Conservation (phyloP, 2,888 invertebrate genomes). For the Lasioglossum zephyrum region DNA sequence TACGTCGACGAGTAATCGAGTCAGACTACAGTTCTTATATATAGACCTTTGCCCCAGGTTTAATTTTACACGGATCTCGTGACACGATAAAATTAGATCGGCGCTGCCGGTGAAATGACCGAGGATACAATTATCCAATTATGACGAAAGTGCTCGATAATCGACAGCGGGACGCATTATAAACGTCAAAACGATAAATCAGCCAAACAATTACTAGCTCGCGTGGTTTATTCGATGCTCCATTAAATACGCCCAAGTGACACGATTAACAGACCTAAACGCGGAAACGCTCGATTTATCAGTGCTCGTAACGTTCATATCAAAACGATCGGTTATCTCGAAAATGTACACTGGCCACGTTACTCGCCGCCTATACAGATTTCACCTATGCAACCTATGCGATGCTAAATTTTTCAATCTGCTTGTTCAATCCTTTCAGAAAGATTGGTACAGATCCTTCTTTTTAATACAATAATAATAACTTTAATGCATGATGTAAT, state of each 20-base stretch:
- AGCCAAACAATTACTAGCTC: constrained; percentile 22
- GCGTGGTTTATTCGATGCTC: constrained; percentile 18
- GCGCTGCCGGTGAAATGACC: background rate
- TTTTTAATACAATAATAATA: background rate
- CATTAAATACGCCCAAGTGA: constrained; percentile 16
- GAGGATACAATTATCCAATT: background rate
- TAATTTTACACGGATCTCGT: background rate
- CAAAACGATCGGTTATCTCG: background rate
- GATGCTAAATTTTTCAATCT: background rate
- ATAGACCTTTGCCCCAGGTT: background rate
- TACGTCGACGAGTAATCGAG: constrained; percentile 13
- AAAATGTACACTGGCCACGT: background rate
- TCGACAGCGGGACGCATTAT: constrained; percentile 30
- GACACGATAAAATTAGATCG: background rate
- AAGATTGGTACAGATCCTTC: background rate
- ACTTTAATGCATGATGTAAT: background rate
- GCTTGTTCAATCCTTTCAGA: background rate
- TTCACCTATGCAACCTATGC: background rate
- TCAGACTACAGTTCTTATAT: background rate
- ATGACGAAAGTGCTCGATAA: constrained; percentile 13
- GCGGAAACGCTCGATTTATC: background rate
- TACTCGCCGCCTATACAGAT: background rate
- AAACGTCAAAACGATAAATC: constrained; percentile 41
- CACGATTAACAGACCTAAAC: constrained; percentile 13
- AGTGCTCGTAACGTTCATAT: background rate